Evolutionary conservation across 2,113 vertebrate species (phyloP), one percentile per base, ranked within the genome.

Genomic region (Ciconia maguari): DNA sequence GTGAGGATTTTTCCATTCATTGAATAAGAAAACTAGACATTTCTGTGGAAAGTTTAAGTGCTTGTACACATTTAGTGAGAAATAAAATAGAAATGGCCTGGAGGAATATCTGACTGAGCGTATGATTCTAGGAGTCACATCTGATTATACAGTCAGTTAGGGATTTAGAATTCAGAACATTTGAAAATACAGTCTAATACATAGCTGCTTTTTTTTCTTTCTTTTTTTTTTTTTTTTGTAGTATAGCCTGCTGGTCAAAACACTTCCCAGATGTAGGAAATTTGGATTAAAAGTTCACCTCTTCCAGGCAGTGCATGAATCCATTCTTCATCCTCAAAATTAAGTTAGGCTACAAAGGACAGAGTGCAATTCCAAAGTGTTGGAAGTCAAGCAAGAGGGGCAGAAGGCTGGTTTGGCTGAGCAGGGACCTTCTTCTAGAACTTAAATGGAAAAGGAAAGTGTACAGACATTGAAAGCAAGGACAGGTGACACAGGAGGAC

Each of bases 401-500:
- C 29, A 61, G 20, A 49, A 80, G n/a, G 20, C 16, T 4, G 0
- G 22, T 18, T 71, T 81, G 10, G 26, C 36, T 62, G 18, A 72
- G 13, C 26, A n/a, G 14, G 2, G 34, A 48, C 62, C 42, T 77
- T 83, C 19, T 41, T 58, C 14, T 65, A 52, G 25, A 85, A 68
- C 4, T 68, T n/a, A 7, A 4, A 3, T 34, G 6, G 13, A n/a
- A 77, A 76, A 77, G 4, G 16, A 18, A 57, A 72, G 10, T 8
- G 3, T 66, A 19, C 6, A 1, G 11, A 41, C 11, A 26, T 44
- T 61, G 34, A 11, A 88, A 80, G 32, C 11, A 81, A 51, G 36
- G 12, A 24, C 6, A 49, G 27, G 5, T 0, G 3, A 13, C 26
- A 41, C 0, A 5, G 15, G 13, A 66, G 12, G 16, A 61, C 62